These are phyloP conservation scores for Bhutanitis thaidina DNA, from an alignment of 2,888 invertebrate species.

Conservation along the genomic window DNA sequence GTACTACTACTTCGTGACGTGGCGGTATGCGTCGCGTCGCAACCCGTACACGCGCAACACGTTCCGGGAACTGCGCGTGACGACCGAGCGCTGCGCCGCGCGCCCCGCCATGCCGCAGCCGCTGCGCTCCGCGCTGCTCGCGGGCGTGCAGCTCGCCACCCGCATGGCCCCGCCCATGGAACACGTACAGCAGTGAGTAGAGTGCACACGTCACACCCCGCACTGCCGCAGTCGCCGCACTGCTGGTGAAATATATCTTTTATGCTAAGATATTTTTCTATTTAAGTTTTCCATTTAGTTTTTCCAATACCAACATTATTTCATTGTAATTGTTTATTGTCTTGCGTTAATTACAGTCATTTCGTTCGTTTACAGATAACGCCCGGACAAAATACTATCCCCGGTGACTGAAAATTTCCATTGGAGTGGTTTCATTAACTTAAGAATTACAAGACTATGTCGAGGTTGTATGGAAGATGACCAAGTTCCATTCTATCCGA, in stretches of 20 bases:
- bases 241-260: too few relatives aligned
- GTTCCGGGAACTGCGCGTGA: conserved; percentile 91
- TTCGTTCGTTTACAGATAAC: conserved; percentile 15
- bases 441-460: conserved; percentile 3
- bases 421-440: conserved; percentile 10
- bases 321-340: too few relatives aligned
- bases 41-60: conserved; percentile 97
- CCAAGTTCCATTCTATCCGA: conserved; percentile 11
- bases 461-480: conserved; percentile 6
- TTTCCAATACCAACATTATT: too few relatives aligned
- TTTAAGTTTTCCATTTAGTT: too few relatives aligned
- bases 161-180: conserved; percentile 86
- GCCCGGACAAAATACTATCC: background rate
- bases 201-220: conserved; percentile 56
- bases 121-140: conserved; percentile 79
- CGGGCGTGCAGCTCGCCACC: conserved; percentile 84
- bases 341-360: background rate
- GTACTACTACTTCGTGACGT: conserved; percentile 97
- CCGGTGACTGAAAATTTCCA: conserved; percentile 3
- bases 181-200: conserved; percentile 34
- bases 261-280: too few relatives aligned
- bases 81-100: conserved; percentile 83
- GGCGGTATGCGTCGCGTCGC: conserved; percentile 94
- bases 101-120: conserved; percentile 85
- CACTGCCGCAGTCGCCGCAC: conserved; percentile 89